Evolutionary conservation across 2,113 vertebrate species (phyloP).

Genomic region (Nanorana parkeri): DNA sequence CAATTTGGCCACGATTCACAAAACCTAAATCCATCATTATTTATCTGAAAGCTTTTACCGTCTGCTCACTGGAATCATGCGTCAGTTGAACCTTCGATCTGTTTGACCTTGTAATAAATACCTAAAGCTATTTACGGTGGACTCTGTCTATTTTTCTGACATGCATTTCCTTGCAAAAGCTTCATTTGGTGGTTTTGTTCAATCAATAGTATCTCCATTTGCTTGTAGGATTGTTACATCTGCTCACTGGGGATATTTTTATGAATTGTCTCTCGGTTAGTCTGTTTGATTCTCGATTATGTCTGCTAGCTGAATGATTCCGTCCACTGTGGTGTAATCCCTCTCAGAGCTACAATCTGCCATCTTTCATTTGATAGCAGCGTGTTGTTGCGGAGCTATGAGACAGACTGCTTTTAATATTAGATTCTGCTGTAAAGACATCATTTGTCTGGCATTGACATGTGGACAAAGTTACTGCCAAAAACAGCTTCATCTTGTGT

Average conservation of each 20-base stretch:
- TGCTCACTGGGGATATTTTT: not conserved
- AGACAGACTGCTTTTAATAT: not conserved
- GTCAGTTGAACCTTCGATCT: not conserved
- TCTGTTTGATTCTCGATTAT: not conserved
- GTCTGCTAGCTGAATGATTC: not conserved
- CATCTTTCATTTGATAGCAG: not conserved
- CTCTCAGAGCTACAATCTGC: not conserved
- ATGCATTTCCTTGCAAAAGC: not conserved
- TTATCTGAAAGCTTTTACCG: not conserved
- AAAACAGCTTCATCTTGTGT: not conserved
- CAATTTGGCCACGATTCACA: too few species aligned
- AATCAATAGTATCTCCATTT: constrained; percentile 23
- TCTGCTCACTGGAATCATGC: not conserved
- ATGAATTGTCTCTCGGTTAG: constrained; percentile 3
- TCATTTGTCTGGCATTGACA: not conserved
- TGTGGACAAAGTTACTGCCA: not conserved
- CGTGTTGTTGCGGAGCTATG: not conserved
- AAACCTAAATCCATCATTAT: not conserved
- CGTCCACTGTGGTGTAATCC: not conserved
- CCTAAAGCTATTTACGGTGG: not conserved
- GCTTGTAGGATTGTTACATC: not conserved
- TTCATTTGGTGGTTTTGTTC: not conserved
- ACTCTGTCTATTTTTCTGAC: not conserved
- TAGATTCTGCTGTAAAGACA: not conserved
- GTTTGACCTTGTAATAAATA: constrained; percentile 19